Evolutionary conservation across 2,888 invertebrate species (phyloP), one percentile per base, ranked within the genome.

Genomic region (Limenitis camilla): DNA sequence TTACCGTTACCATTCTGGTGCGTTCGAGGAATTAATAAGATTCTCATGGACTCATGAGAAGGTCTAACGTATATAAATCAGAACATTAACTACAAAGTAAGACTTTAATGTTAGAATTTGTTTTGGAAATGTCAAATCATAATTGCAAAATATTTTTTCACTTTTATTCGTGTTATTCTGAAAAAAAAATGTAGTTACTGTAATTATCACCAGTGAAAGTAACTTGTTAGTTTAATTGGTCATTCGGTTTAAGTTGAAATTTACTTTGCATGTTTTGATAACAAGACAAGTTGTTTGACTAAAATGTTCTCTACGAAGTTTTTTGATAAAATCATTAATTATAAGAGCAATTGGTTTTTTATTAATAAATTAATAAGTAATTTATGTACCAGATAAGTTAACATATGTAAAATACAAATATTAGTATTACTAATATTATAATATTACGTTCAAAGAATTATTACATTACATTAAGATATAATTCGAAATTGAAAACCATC

Each of bases 161-260:
- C n/a, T n/a, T n/a, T 11, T 9, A 11, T 43, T 45, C n/a, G 5
- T 45, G 53, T 50, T 29, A 51, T 53, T 51, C 50, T 29, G 45
- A 42, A 45, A 10, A 47, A 47, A 33, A 8, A 11, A 35, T 8
- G 45, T 49, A 67, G 78, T 83, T 81, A 84, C 82, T 76, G 62
- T 59, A 67, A 67, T 71, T 80, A 80, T 79, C 76, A 71, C 58
- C 64, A 81, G 85, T 81, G 84, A 86, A 85, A 85, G 86, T 84
- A 68, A 45, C 74, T 85, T 78, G 81, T 83, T 81, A 79, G 78
- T 74, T 69, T 82, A 84, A 86, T 82, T 83, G 79, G 75, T 76
- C 68, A 70, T 72, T 69, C 62, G 64, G 69, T 64, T 72, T 69
- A 63, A 70, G 68, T 68, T 66, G 72, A 65, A 64, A 68, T 69